Evolutionary conservation across 2,113 vertebrate genomes (phyloP), one percentile per base, ranked within the genome.

Genomic region (Aix galericulata): DNA sequence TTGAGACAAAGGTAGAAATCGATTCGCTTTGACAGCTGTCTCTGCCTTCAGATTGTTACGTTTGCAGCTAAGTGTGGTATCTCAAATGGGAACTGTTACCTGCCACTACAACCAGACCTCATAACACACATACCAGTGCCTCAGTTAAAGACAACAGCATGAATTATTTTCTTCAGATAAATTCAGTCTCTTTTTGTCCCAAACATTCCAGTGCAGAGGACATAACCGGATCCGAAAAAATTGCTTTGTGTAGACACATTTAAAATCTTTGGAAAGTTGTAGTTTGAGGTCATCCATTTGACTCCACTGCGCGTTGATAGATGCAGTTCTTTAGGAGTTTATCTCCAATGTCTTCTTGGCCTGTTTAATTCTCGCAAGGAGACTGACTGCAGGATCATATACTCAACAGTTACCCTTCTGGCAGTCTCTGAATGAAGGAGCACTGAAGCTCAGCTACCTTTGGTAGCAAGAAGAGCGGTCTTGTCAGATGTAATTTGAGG

Each of bases 401-500:
- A 72, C 42, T 69, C 40, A 76, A 5, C n/a, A 50, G 66, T 94
- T 86, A 82, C 5, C 78, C 26, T 20, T 88, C 69, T 86, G 93
- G 69, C 76, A 95, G 64, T 62, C 69, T 88, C 56, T 60, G 82
- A 86, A 84, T 79, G 60, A 86, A 76, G 13, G 71, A 66, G n/a
- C 48, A 69, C 59, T 68, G 86, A 86, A 85, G 76, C 59, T 81
- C 25, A 10, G 40, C 38, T 79, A 50, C 80, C 73, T 88, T 73
- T 62, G 55, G 22, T 88, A 50, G 62, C 72, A 68, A 68, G 60
- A 81, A 58, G 85, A 72, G 71, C 36, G 69, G 50, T 83, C 64
- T 92, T 94, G 66, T 92, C 77, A 82, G 73, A 48, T 88, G 16
- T 56, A 32, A 81, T 88, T 68, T 89, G 80, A 87, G 56, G 69